Percentiles rank a stretch among this genome's conserved stretches.
Evolutionary conservation across 1,140 invertebrate genomes (phyloP).

Genomic region (Megathymus violae): DNA sequence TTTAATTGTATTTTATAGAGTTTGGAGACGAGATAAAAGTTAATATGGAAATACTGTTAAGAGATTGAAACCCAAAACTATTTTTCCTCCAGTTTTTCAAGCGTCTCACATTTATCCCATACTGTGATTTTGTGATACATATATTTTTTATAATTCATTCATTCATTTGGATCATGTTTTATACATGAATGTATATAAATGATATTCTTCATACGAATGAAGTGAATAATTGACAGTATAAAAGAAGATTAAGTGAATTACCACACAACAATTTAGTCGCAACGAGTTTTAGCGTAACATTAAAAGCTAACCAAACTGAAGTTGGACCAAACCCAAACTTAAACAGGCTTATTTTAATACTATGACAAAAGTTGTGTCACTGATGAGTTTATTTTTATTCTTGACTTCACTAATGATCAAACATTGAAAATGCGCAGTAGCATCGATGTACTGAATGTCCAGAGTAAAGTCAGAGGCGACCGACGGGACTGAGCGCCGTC

Average conservation of each 20-base stretch:
- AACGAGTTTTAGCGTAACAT: neutral
- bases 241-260: neutral
- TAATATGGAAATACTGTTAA: too few species aligned
- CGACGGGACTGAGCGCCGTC: neutral
- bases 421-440: slow-evolving; percentile 5
- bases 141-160: too few species aligned
- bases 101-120: too few species aligned
- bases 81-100: too few species aligned
- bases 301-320: slow-evolving; percentile 6
- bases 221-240: too few species aligned
- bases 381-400: slow-evolving; percentile 14
- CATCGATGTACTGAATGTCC: neutral
- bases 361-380: slow-evolving; percentile 10
- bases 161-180: too few species aligned
- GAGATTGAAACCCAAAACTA: too few species aligned
- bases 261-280: neutral
- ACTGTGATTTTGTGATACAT: too few species aligned
- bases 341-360: slow-evolving; percentile 7
- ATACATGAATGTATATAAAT: too few species aligned
- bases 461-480: neutral
- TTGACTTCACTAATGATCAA: slow-evolving; percentile 9
- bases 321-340: slow-evolving; percentile 8
- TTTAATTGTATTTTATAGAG: too few species aligned
- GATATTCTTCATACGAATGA: too few species aligned
- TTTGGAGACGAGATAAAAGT: too few species aligned